Evolutionary conservation across 1,140 invertebrate species (phyloP).

Genomic region (Drusus annulatus): DNA sequence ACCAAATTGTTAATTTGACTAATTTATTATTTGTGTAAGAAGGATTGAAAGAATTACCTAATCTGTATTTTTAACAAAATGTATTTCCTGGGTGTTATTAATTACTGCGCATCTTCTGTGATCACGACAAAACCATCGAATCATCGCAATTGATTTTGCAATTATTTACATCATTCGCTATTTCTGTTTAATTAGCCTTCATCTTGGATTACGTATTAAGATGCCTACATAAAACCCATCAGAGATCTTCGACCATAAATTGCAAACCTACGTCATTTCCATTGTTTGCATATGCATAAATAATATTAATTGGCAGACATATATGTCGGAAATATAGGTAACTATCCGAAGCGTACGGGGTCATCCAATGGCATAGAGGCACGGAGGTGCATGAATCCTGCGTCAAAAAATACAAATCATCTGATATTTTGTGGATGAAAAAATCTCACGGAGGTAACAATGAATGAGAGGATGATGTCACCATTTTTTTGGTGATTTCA

Average conservation of each 20-base stretch:
- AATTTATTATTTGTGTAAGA: too few relatives aligned
- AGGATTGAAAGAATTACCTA: too few relatives aligned
- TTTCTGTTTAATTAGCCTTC: slow-evolving; percentile 20
- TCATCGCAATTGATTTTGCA: not conserved
- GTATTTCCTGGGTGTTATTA: too few relatives aligned
- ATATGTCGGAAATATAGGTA: too few relatives aligned
- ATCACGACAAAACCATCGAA: too few relatives aligned
- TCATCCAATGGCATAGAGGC: not conserved
- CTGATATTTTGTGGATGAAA: not conserved
- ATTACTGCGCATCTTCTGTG: too few relatives aligned
- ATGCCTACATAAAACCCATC: too few relatives aligned
- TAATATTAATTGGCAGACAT: not conserved
- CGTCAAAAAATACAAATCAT: not conserved
- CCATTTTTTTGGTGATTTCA: not conserved
- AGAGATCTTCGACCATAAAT: not conserved
- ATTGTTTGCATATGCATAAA: not conserved
- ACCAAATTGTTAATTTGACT: too few relatives aligned
- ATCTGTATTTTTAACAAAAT: too few relatives aligned
- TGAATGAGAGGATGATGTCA: slow-evolving; percentile 8
- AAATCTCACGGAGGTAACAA: slow-evolving; percentile 1
- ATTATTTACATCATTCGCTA: not conserved
- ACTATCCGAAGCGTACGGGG: not conserved
- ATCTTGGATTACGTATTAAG: too few relatives aligned
- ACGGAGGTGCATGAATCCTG: not conserved
- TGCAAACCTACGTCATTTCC: slow-evolving; percentile 1